phyloP scores from a whole-genome alignment of 2,113 vertebrate genomes.

The Cercocebus atys region DNA sequence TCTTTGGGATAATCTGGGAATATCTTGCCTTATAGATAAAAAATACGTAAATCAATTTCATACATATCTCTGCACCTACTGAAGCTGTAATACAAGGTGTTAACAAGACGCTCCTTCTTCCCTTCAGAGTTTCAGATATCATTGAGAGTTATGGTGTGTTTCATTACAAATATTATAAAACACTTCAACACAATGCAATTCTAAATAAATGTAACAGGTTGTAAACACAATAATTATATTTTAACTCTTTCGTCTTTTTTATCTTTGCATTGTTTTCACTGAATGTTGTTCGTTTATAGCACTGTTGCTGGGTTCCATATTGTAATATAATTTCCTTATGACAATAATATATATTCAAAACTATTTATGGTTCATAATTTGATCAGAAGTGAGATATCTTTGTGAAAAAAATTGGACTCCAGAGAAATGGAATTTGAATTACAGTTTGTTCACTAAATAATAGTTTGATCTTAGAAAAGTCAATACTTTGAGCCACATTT shows the following conservation, averaged over 20 bases:
- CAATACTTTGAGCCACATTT: neutral
- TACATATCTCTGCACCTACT: neutral
- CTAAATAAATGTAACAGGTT: neutral
- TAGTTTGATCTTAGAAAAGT: neutral
- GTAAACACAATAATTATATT: neutral
- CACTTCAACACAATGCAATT: neutral
- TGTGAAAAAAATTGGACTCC: neutral
- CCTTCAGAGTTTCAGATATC: neutral
- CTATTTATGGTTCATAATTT: neutral
- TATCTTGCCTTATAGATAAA: neutral
- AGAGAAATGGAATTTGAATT: neutral
- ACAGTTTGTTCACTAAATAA: neutral
- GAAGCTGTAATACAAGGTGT: neutral
- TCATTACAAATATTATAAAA: neutral
- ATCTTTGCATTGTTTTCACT: neutral
- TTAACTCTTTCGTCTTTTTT: neutral
- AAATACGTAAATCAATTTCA: neutral
- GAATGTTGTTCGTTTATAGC: neutral
- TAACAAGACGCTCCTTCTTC: neutral
- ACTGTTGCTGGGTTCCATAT: neutral
- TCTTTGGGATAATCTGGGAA: neutral
- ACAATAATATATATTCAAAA: neutral
- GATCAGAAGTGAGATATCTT: neutral
- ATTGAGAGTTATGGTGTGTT: neutral
- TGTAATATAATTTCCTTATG: neutral